Base-by-base conservation (phyloP, 2,797 vertebrate genomes). In the Phataginus tricuspis region DNA sequence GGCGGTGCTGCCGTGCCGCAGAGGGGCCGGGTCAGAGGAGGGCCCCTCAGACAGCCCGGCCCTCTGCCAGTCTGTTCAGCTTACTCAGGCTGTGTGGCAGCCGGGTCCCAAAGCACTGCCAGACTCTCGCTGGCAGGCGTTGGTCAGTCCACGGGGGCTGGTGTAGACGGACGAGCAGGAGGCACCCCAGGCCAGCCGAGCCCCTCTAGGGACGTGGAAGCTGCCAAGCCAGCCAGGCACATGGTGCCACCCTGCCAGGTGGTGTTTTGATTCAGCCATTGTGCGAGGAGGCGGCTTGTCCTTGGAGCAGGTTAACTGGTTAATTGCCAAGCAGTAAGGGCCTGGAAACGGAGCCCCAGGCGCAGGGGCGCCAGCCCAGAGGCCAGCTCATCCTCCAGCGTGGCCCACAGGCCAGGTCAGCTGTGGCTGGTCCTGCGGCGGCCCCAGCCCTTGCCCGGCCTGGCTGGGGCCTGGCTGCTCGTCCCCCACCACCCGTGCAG, bases 1-100 rank as follows among this genome's bases (percentile, higher is more conserved):
- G n/a, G 18, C 1, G 3, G n/a, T 0, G 11, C 34, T 37, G 37
- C 2, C 37, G 2, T 3, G 15, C n/a, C 15, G 34, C 57, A 9
- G 79, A 13, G 12, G 34, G 7, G 4, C 63, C n/a, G 21, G 42
- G 16, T 37, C 34, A 7, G 8, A 37, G 16, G 42, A 25, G 82
- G 23, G 13, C 15, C 34, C 78, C 18, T 1, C 13, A 39, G 66
- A 42, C 49, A 37, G 12, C 27, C 69, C 31, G 6, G 55, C 13
- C 13, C 11, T 23, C 21, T 34, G 8, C 77, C 31, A 53, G 45
- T 51, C 45, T 4, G 11, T 2, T 2, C 5, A 2, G 61, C 55
- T 39, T 39, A 25, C n/a, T 45, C 23, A 13, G 14, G 23, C 63
- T 15, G 3, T 4, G 3, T 5, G 6, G 18, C 5, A 4, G 10